phyloP scores from a whole-genome alignment of 2,888 invertebrate genomes.

The Mamestra brassicae region DNA sequence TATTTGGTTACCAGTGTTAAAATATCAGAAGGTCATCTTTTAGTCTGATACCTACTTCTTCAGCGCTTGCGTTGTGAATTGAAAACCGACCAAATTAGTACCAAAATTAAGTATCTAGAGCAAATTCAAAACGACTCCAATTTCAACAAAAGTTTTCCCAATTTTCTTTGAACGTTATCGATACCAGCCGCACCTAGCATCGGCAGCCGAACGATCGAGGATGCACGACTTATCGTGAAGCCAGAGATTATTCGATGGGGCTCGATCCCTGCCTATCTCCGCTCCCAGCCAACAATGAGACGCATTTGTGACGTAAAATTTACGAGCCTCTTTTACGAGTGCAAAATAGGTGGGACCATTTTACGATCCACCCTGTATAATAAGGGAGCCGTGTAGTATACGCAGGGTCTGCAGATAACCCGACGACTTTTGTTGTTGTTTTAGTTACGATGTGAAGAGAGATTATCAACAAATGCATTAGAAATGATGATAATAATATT shows the following conservation, averaged over 20 bases:
- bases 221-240: conserved; percentile 75
- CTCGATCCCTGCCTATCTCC: conserved; percentile 75
- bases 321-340: conserved; percentile 89
- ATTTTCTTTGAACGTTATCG: conserved; percentile 38
- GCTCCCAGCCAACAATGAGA: conserved; percentile 80
- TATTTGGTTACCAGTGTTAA: neutral
- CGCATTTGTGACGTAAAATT: conserved; percentile 87
- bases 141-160: neutral
- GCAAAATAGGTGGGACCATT: conserved; percentile 87
- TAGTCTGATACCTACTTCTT: too few relatives aligned
- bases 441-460: conserved; percentile 15
- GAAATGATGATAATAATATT: conserved; percentile 7
- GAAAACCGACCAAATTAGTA: neutral
- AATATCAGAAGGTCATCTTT: too few relatives aligned
- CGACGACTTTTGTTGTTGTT: conserved; percentile 15
- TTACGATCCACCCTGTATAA: conserved; percentile 85
- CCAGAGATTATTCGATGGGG: conserved; percentile 73
- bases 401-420: conserved; percentile 57
- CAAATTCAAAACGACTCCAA: neutral
- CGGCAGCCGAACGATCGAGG: conserved; percentile 57
- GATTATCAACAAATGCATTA: conserved; percentile 25
- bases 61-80: too few relatives aligned
- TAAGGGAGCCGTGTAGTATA: conserved; percentile 76
- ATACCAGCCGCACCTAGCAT: conserved; percentile 18
- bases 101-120: neutral